Conservation (phyloP, 2,113 vertebrate species). For the Pelecanoides urinatrix region DNA sequence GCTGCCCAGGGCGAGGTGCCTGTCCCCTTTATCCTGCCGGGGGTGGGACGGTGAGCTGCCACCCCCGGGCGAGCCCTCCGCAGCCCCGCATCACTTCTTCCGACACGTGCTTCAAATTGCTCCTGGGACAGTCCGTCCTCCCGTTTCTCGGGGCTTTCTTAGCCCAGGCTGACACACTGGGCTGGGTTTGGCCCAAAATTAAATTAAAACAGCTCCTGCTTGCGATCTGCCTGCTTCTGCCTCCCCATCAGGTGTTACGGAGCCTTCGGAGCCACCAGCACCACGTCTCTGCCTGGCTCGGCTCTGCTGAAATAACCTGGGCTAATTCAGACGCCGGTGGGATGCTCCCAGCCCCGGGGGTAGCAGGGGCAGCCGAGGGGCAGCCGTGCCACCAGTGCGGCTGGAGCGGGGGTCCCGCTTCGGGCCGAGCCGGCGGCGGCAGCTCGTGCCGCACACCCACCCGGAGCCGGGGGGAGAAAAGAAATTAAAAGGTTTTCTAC, state of each 20-base stretch:
- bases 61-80: neutral
- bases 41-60: neutral
- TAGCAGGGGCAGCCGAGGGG: too few species aligned
- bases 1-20: accelerated
- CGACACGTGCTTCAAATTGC: neutral
- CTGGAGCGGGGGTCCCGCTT: accelerated
- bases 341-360: neutral
- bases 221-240: neutral
- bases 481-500: neutral
- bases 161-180: neutral
- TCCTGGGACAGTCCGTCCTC: neutral
- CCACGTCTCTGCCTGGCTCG: neutral
- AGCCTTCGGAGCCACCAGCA: neutral
- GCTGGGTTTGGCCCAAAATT: neutral
- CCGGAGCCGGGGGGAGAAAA: neutral
- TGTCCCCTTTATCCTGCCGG: neutral
- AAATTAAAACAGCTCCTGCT: neutral
- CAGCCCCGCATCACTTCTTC: neutral
- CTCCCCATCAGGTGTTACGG: accelerated
- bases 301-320: neutral
- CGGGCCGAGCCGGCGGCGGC: accelerated
- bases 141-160: neutral
- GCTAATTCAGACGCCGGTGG: neutral
- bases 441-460: neutral
- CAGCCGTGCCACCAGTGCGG: accelerated